Evolutionary conservation across 2,888 invertebrate species (phyloP), one percentile per base, ranked within the genome.

Genomic region (Tillus elongatus): DNA sequence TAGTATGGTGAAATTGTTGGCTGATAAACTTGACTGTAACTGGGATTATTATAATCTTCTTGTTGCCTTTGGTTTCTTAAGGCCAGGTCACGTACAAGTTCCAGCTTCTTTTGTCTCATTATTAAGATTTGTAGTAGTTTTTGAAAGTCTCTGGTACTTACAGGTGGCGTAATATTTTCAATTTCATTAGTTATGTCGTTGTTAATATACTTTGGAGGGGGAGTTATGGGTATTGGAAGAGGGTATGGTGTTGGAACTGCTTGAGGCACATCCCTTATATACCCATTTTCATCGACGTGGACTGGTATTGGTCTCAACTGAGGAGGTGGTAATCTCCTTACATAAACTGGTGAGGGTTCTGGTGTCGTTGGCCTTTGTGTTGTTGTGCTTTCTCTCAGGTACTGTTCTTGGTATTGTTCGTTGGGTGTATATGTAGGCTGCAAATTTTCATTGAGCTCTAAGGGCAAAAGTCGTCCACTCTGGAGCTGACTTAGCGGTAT

Each of bases 61-160:
- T 10, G 4, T 24, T 10, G 24, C n/a, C 24, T 19, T 19, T 6
- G 24, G n/a, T 19, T n/a, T 19, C 6, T n/a, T 19, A 19, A 6
- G n/a, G 24, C 24, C 14, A 64, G 39, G 2, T 51, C 71, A 67
- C 72, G 74, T 11, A 75, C 58, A 28, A 67, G 65, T 58, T 77
- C 75, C 45, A 77, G 53, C 30, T 72, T 66, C 47, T 70, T 74
- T 60, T 82, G 82, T 33, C 81, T 66, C 15, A 75, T 56, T 24
- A 82, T 71, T 37, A 83, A 63, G 56, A 77, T 72, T 43, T 80
- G 77, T 3, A 83, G 64, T 27, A 83, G 61, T 32, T 75, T 69
- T 53, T 80, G 79, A 41, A 82, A 75, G 54, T 83, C 82, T 51
- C 75, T 71, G 2, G 80, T 77, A 52, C 81, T 82, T 2, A 82